Percentiles rank a stretch among this genome's conserved stretches.
Conservation (phyloP, 2,113 vertebrate species). For the Erythrolamprus reginae region DNA sequence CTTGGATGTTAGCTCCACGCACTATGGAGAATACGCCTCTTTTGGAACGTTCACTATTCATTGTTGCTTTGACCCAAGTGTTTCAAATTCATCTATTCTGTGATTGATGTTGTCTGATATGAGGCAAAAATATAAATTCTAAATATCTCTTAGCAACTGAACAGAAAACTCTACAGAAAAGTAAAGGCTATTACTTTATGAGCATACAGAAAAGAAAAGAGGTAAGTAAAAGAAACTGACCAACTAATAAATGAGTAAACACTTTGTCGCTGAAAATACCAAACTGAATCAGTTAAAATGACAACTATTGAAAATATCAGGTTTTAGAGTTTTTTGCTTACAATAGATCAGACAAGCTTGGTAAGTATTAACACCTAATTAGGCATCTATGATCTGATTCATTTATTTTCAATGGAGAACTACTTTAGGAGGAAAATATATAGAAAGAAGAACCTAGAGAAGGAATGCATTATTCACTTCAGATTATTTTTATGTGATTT, state of each 20-base stretch:
- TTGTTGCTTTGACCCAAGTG: neutral
- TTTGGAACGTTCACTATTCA: neutral
- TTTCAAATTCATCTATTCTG: neutral
- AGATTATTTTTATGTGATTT: neutral
- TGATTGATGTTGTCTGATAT: slow-evolving; percentile 1
- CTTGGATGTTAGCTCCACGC: too few species aligned
- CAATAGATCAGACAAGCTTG: neutral
- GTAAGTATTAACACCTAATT: neutral
- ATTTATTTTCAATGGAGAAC: neutral
- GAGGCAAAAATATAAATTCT: slow-evolving; percentile 9
- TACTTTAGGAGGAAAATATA: neutral
- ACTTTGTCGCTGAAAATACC: neutral
- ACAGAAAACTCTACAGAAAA: neutral
- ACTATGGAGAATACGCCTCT: too few species aligned
- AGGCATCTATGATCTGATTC: neutral
- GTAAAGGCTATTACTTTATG: neutral
- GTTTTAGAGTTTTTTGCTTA: neutral
- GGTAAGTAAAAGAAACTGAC: neutral
- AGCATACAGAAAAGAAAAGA: neutral
- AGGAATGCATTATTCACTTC: neutral
- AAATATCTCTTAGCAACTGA: neutral
- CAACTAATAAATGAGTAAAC: neutral
- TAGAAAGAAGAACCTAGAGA: neutral
- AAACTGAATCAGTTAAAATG: neutral
- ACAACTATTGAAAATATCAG: neutral